Evolutionary conservation across 2,797 vertebrate genomes (phyloP).

Genomic region (Tapirus indicus): DNA sequence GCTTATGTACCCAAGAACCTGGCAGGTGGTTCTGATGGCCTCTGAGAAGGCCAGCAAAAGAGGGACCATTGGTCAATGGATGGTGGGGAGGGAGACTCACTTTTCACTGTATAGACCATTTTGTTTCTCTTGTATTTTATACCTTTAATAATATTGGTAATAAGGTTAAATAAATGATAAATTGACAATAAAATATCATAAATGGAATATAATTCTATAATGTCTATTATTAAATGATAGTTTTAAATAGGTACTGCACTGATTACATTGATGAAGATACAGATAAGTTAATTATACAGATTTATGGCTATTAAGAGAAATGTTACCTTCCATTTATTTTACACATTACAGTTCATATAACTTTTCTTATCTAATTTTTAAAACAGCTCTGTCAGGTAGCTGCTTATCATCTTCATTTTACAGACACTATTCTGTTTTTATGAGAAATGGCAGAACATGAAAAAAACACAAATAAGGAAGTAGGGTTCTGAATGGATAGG

Average conservation of each 20-base stretch:
- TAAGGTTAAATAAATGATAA: slow-evolving; percentile 37
- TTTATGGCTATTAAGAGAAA: slow-evolving; percentile 41
- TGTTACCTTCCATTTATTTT: slow-evolving; percentile 10
- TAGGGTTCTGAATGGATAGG: neutral
- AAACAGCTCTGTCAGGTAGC: neutral
- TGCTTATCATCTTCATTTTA: slow-evolving; percentile 36
- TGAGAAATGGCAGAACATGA: neutral
- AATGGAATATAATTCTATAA: neutral
- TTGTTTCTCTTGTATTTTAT: slow-evolving; percentile 28
- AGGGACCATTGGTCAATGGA: neutral
- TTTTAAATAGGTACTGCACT: neutral
- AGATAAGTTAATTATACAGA: slow-evolving; percentile 15
- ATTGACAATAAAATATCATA: neutral
- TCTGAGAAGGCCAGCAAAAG: neutral
- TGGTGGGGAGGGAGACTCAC: neutral
- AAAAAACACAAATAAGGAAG: slow-evolving; percentile 19
- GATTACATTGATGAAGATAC: neutral
- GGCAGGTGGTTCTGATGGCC: neutral
- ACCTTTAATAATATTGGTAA: slow-evolving; percentile 4
- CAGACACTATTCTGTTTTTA: neutral
- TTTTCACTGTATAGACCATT: neutral
- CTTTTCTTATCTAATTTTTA: slow-evolving; percentile 22
- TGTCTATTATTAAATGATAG: neutral
- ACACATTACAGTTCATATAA: neutral
- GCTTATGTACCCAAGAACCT: neutral